phyloP scores from a whole-genome alignment of 2,113 vertebrate genomes.

The Crotalus tigris region DNA sequence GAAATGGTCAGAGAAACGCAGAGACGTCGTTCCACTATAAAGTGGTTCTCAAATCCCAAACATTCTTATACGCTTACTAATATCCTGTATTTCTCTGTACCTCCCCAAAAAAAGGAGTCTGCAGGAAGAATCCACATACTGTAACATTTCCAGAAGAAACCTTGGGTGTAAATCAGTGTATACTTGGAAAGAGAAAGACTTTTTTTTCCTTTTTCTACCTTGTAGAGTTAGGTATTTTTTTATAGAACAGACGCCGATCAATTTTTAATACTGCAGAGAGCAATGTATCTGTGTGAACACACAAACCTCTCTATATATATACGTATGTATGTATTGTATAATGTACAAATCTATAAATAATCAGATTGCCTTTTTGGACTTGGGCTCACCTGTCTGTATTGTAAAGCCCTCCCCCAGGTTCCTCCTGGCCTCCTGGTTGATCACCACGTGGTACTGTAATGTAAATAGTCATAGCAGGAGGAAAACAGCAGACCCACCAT shows the following conservation, averaged over 20 bases:
- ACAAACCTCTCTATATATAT: constrained; percentile 47
- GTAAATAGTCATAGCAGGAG: constrained; percentile 58
- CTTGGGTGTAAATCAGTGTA: constrained; percentile 79
- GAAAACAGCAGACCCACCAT: constrained; percentile 39
- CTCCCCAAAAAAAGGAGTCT: neutral
- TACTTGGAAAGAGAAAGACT: constrained; percentile 69
- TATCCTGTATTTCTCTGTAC: neutral
- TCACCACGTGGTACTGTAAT: constrained; percentile 63
- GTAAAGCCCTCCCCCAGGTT: constrained; percentile 21
- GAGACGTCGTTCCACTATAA: neutral
- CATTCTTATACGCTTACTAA: neutral
- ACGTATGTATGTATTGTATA: constrained; percentile 69
- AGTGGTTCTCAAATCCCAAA: neutral
- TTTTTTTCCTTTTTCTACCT: constrained; percentile 73
- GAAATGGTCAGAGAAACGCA: neutral
- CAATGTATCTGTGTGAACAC: constrained; percentile 77
- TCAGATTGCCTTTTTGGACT: constrained; percentile 65
- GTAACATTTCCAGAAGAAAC: constrained; percentile 74
- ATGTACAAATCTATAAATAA: constrained; percentile 74
- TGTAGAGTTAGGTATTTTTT: constrained; percentile 84
- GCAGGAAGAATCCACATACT: constrained; percentile 64
- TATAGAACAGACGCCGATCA: constrained; percentile 79
- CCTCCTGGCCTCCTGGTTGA: constrained; percentile 31
- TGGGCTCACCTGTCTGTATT: constrained; percentile 39
- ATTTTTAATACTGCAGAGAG: constrained; percentile 81